Evolutionary conservation across 2,888 invertebrate species (phyloP).

Genomic region (Megamerina dolium): DNA sequence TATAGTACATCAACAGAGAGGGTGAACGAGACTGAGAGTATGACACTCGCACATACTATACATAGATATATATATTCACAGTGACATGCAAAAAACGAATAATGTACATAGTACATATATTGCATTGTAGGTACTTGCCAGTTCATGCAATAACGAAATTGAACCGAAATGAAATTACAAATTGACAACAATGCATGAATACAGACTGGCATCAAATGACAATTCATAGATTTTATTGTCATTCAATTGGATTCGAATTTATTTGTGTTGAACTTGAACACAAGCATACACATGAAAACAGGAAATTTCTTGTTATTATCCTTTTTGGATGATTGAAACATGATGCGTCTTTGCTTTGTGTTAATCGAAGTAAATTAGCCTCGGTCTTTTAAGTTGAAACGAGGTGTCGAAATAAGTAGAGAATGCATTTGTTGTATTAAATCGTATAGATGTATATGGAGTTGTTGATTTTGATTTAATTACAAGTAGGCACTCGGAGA

Average conservation of each 20-base stretch:
- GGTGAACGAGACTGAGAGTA: too few relatives aligned
- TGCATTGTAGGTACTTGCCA: too few relatives aligned
- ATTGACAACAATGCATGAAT: constrained; percentile 29
- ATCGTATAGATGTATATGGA: too few relatives aligned
- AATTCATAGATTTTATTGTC: constrained; percentile 37
- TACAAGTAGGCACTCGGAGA: not conserved
- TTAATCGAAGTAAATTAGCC: constrained; percentile 27
- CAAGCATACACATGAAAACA: constrained; percentile 10
- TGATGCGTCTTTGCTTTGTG: constrained; percentile 19
- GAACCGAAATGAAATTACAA: constrained; percentile 9
- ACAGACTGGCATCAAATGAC: constrained; percentile 39
- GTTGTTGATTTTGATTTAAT: not conserved
- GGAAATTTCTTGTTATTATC: constrained; percentile 22
- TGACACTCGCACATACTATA: too few relatives aligned
- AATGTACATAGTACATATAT: too few relatives aligned
- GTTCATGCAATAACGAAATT: not conserved
- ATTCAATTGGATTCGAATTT: constrained; percentile 37
- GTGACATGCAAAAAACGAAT: too few relatives aligned
- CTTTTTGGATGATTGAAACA: constrained; percentile 26
- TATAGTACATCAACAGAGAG: constrained; percentile 5
- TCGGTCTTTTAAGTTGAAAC: constrained; percentile 15
- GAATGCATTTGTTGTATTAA: not conserved
- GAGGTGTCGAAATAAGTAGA: not conserved
- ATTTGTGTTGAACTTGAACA: constrained; percentile 9
- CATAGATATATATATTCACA: too few relatives aligned